Conservation (phyloP, 2,797 vertebrate species). For the Rousettus madagascariensis region DNA sequence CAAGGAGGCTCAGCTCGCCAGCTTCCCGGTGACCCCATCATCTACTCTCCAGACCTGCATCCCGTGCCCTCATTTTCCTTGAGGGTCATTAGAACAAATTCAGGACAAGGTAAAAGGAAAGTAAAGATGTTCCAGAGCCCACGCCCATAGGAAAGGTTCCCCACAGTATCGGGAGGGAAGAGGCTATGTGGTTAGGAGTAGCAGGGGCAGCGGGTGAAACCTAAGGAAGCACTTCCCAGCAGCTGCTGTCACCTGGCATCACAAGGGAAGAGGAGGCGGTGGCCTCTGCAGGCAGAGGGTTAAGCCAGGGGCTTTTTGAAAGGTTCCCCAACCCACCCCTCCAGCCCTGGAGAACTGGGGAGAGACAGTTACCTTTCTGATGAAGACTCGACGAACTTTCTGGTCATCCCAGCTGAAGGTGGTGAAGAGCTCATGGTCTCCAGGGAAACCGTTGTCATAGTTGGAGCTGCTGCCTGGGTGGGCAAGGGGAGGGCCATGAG, state of each 20-base stretch:
- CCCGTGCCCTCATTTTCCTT: neutral
- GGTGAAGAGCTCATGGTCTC: constrained; percentile 91
- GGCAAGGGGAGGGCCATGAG: neutral
- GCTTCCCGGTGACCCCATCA: neutral
- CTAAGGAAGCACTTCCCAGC: neutral
- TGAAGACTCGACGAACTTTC: constrained; percentile 91
- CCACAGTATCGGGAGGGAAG: neutral
- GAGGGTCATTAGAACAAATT: neutral
- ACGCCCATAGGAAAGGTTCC: neutral
- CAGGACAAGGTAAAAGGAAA: neutral
- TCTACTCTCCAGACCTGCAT: neutral
- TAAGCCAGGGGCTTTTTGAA: neutral
- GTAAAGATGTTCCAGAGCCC: neutral
- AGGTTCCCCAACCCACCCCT: neutral
- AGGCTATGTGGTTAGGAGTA: neutral
- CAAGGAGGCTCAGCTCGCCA: neutral
- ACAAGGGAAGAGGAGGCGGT: neutral
- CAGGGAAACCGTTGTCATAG: constrained; percentile 84
- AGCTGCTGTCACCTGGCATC: neutral
- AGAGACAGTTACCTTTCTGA: constrained; percentile 91
- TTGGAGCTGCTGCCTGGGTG: constrained; percentile 84
- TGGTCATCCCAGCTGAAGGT: constrained; percentile 93
- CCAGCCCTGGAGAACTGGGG: neutral
- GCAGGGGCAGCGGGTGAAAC: neutral
- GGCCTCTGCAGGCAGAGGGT: neutral